Evolutionary conservation across 2,113 vertebrate species (phyloP), one percentile per base, ranked within the genome.

Genomic region (Myrmecophaga tridactyla): DNA sequence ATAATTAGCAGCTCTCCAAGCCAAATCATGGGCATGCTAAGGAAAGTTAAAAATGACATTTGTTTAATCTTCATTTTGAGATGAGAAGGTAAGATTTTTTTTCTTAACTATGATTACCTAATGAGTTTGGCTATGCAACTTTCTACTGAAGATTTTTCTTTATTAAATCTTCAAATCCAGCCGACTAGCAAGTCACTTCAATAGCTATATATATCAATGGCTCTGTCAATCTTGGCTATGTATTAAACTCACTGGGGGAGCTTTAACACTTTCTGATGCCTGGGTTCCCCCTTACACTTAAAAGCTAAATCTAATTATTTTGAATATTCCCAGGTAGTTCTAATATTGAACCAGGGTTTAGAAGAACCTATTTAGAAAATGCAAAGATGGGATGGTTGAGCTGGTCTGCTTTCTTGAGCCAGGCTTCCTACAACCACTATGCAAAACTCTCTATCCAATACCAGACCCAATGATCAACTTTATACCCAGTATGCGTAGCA

Each of bases 1-100:
- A 91, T 94, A 95, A 84, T 41, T 12, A 94, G 75, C 6, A 36
- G 89, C 86, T 95, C 95, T 96, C 53, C 67, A 78, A 67, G 95
- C 51, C 88, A 96, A 92, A 95, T 96, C 94, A 90, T 53, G 51
- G 29, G 67, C 43, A 34, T 88, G 51, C 73, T 86, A 80, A 88
- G 76, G 31, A 92, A 93, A 67, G 17, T 8, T 87, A 41, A 81
- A 97, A 86, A 95, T 48, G 60, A 20, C 36, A 85, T 92, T 72
- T 94, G 48, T 53, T 94, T 65, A 80, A 27, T 75, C 48, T 90
- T 92, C 36, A 90, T 25, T 92, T 81, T 70, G 56, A 80, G 56
- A 67, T 60, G 46, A n/a, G 41, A 72, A 86, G 20, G 90, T n/a
- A 15, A 69, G 78, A 60, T 56, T 21, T 62, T 92, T 87, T 91